A percentile compares a stretch with the other conserved stretches of the same genome.
Evolutionary conservation across 35 echinoderm and acorn worm species (phyloP).

Genomic region (Stichopus chloronotus): DNA sequence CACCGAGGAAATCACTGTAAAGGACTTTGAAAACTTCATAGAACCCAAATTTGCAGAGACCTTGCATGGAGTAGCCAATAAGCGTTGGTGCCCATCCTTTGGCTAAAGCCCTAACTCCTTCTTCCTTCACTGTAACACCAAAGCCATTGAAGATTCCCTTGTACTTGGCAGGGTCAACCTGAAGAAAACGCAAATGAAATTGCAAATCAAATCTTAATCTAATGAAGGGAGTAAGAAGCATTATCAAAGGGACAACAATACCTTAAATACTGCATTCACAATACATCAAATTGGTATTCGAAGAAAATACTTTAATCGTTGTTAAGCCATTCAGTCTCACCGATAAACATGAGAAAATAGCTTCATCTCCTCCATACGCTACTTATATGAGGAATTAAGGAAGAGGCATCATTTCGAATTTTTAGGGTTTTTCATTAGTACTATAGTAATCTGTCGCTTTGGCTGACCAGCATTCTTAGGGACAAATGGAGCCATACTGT

Average conservation of each 20-base stretch:
- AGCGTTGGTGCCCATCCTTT: conserved; percentile 97
- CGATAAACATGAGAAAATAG: too few relatives aligned
- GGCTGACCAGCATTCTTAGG: too few relatives aligned
- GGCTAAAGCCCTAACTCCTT: conserved; percentile 83
- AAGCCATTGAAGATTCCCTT: conserved; percentile 90
- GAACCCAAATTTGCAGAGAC: conserved; percentile 97
- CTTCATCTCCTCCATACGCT: too few relatives aligned
- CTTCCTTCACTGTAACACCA: conserved; percentile 80
- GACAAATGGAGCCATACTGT: too few relatives aligned
- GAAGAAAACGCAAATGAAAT: conserved; percentile 18
- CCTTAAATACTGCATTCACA: background rate
- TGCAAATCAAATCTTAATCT: background rate
- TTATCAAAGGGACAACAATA: background rate
- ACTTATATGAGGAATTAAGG: too few relatives aligned
- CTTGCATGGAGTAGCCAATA: conserved; percentile 97
- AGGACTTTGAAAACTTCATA: conserved; percentile 95
- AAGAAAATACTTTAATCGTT: too few relatives aligned
- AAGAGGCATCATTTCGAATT: too few relatives aligned
- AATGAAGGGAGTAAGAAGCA: background rate
- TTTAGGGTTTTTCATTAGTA: too few relatives aligned
- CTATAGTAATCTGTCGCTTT: too few relatives aligned
- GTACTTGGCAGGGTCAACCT: conserved; percentile 96
- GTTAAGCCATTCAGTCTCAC: too few relatives aligned
- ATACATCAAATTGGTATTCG: background rate
- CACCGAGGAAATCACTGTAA: conserved; percentile 71